Evolutionary conservation across 2,888 invertebrate genomes (phyloP).

Genomic region (Chloromyia formosa): DNA sequence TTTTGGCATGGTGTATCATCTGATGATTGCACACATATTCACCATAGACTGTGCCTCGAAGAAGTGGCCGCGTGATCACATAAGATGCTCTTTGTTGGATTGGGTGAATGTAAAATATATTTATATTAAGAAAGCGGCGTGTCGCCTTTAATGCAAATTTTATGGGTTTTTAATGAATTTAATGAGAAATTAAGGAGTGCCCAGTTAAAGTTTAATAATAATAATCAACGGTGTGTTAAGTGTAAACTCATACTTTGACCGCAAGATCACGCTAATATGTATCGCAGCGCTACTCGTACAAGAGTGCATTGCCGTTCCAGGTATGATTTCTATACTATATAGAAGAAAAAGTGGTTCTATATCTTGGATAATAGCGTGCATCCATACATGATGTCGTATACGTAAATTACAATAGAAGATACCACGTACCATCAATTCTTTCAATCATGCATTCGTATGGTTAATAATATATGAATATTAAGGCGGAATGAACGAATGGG

Average conservation of each 20-base stretch:
- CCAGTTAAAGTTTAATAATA: conserved; percentile 34
- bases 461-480: conserved; percentile 32
- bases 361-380: conserved; percentile 6
- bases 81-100: no score
- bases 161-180: conserved; percentile 45
- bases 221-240: conserved; percentile 35
- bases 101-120: no score
- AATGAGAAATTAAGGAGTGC: conserved; percentile 42
- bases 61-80: not conserved
- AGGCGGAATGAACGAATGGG: conserved; percentile 11
- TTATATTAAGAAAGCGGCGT: not conserved
- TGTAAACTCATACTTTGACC: conserved; percentile 41
- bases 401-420: conserved; percentile 18
- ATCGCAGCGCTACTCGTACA: not conserved
- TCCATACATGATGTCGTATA: conserved; percentile 21
- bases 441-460: conserved; percentile 17
- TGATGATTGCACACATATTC: not conserved
- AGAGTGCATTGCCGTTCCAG: not conserved
- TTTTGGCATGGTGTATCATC: not conserved
- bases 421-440: conserved; percentile 37
- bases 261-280: conserved; percentile 34
- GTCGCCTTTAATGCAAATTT: conserved; percentile 45
- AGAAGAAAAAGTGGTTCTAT: not conserved
- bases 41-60: no score
- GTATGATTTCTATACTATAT: not conserved